A percentile compares a stretch with the other conserved stretches of the same genome.
Evolutionary conservation across 2,113 vertebrate species (phyloP).

Genomic region (Asarcornis scutulata): DNA sequence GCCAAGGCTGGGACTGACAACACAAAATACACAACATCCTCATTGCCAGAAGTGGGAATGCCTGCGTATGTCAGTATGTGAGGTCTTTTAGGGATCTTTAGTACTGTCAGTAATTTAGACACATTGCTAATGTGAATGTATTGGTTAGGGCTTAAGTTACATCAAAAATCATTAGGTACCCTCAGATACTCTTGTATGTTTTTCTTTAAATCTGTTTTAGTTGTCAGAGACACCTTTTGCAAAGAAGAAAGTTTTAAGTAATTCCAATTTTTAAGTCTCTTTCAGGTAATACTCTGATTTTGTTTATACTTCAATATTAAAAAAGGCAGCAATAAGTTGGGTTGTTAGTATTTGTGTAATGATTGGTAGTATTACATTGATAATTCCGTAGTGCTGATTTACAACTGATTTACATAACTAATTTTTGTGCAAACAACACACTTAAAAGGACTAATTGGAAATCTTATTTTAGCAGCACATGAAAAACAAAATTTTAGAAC

Average conservation of each 20-base stretch:
- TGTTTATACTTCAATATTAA: constrained; percentile 28
- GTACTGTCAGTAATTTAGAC: not conserved
- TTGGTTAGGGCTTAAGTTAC: not conserved
- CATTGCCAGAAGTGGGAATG: not conserved
- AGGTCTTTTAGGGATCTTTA: not conserved
- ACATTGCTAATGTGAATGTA: not conserved
- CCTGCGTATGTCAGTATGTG: not conserved
- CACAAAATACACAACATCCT: no score
- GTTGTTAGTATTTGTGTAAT: constrained; percentile 17
- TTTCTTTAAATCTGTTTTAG: not conserved
- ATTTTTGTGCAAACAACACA: constrained; percentile 19
- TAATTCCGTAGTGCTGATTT: not conserved
- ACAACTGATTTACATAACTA: constrained; percentile 35
- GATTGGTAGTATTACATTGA: constrained; percentile 5
- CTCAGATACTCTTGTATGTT: not conserved
- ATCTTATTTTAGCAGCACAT: constrained; percentile 16
- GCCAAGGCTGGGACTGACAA: not conserved
- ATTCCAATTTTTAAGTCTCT: not conserved
- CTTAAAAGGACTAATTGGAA: not conserved
- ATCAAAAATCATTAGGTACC: not conserved
- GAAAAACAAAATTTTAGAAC: not conserved
- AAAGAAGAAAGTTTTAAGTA: not conserved
- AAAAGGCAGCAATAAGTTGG: not conserved
- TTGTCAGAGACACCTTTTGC: not conserved
- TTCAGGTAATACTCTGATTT: constrained; percentile 25